Base-by-base conservation (phyloP, 2,888 invertebrate species). In the Archips crataeganus region DNA sequence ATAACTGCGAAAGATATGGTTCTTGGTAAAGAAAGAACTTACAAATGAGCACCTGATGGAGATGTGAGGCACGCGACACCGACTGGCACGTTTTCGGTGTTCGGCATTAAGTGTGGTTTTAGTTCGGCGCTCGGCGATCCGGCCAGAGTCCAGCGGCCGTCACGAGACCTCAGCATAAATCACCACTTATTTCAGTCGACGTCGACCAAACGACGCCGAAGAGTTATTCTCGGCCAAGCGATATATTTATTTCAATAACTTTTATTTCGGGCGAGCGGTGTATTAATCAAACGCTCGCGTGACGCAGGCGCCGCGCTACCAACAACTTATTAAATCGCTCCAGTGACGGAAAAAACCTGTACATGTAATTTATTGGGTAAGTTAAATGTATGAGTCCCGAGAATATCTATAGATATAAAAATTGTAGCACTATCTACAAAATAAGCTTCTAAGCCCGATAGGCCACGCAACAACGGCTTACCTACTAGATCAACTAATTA, bases 241-340 rank as follows among this genome's bases (percentile, higher is more conserved):
- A 73, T 36, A 54, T 73, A 69, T 73, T 74, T 74, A 70, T 74
- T 65, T 70, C 74, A 74, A 74, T 74, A 74, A 74, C 65, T 65
- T 54, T 64, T 73, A 73, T 73, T 73, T 73, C 51, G 69, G 64
- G 62, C 67, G 3, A 11, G 13, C 61, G 59, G 51, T 34, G 60
- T 64, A 65, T 74, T 70, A 65, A 74, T 74, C 74, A 73, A 63
- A 64, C 23, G 49, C 49, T 51, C 65, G 62, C 57, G 60, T 74
- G 74, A 74, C 74, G 74, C 70, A 70, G 51, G 51, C 60, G 54
- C 11, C 34, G 54, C 34, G 45, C 45, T 15, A 5, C 45, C 23
- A 34, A 49, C n/a, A 49, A 45, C 63, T 59, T 69, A 51, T 64
- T 70, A 74, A 60, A 70, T 69, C 49, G 63, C 49, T 9, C 36